phyloP scores from a whole-genome alignment of 1,140 invertebrate genomes.

The Diachasmimorpha longicaudata region DNA sequence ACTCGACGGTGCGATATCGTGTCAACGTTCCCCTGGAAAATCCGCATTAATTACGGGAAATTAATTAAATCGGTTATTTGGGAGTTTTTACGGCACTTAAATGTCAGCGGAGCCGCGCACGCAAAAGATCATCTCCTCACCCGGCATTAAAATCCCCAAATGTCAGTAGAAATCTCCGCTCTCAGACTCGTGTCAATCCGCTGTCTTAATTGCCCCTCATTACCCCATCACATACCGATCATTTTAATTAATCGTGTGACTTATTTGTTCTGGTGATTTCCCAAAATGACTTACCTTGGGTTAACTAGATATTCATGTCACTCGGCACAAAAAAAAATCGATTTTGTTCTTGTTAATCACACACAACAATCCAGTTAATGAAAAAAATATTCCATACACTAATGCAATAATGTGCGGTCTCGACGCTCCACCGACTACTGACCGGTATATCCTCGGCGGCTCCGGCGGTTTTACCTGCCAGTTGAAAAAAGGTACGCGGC shows the following conservation, averaged over 20 bases:
- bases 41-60: background rate
- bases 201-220: background rate
- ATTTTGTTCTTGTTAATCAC: background rate
- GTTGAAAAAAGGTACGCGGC: background rate
- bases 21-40: background rate
- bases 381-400: background rate
- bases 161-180: background rate
- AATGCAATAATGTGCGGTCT: background rate
- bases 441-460: background rate
- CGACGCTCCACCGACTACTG: constrained; percentile 3
- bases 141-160: constrained; percentile 13
- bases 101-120: background rate
- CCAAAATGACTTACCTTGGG: background rate
- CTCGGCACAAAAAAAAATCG: background rate
- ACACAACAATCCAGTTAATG: background rate
- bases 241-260: background rate
- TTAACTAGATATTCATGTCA: constrained; percentile 1
- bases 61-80: background rate
- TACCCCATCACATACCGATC: background rate
- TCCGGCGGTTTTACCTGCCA: background rate
- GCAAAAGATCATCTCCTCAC: constrained; percentile 6
- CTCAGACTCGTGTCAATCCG: background rate
- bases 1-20: background rate
- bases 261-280: too few species aligned
- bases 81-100: background rate